phyloP scores from a whole-genome alignment of 2,888 invertebrate species.

The Macrophya alboannulata region DNA sequence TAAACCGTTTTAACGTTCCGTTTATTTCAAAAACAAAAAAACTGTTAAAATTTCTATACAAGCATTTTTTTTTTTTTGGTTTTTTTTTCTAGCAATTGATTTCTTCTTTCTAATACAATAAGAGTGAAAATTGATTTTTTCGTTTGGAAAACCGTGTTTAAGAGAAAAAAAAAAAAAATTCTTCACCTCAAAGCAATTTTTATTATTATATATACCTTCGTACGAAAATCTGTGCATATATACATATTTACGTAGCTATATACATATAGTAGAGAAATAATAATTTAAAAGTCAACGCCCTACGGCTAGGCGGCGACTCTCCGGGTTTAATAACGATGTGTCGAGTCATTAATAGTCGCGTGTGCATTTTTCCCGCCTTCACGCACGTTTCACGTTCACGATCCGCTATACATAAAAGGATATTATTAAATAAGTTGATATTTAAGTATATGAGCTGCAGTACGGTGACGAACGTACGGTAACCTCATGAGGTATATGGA shows the following conservation, averaged over 20 bases:
- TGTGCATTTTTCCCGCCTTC: slow-evolving; percentile 19
- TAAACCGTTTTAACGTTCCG: neutral
- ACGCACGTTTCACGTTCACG: neutral
- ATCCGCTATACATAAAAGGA: neutral
- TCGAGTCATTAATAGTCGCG: slow-evolving; percentile 49
- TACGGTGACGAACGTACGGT: neutral
- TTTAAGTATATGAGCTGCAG: neutral
- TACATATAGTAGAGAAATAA: neutral
- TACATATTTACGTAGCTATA: too few relatives aligned
- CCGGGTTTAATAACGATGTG: neutral
- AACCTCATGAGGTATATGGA: neutral
- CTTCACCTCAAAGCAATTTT: neutral
- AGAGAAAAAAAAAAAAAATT: too few relatives aligned
- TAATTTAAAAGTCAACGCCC: slow-evolving; percentile 28
- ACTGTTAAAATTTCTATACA: too few relatives aligned
- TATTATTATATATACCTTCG: too few relatives aligned
- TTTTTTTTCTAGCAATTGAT: neutral
- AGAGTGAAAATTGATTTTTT: neutral
- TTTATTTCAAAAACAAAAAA: too few relatives aligned
- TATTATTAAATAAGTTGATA: neutral
- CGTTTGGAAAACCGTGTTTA: neutral
- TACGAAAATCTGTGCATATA: too few relatives aligned
- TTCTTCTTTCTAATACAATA: neutral
- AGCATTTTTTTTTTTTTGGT: too few relatives aligned
- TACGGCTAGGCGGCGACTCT: neutral